These are phyloP conservation scores for Aleadryas rufinucha DNA, from an alignment of 2,113 vertebrate genomes.

Conservation along the genomic window DNA sequence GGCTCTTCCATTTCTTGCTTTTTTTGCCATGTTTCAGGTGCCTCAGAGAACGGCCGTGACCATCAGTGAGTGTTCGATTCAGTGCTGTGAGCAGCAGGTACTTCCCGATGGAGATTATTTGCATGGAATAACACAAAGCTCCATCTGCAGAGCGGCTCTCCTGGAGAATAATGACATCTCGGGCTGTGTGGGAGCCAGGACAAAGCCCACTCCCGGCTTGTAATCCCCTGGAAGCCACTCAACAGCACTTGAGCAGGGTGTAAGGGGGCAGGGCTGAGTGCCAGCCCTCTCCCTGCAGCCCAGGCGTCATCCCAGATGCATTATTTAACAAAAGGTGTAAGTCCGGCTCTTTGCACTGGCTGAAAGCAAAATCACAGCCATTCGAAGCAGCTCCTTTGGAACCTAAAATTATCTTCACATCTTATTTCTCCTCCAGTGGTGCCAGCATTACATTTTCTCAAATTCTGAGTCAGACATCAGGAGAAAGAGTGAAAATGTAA, in stretches of 20 bases:
- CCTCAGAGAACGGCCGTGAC: not conserved
- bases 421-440: not conserved
- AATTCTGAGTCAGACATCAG: not conserved
- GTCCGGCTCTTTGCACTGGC: not conserved
- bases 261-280: not conserved
- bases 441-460: not conserved
- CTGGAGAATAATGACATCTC: not conserved
- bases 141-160: not conserved
- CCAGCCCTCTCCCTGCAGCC: not conserved
- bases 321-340: conserved; percentile 20
- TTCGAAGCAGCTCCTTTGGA: not conserved
- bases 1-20: not conserved
- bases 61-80: not conserved
- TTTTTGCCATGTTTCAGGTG: not conserved
- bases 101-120: not conserved
- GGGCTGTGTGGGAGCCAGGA: not conserved
- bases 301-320: not conserved
- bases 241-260: not conserved
- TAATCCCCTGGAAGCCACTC: not conserved
- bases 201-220: not conserved
- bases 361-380: conserved; percentile 26
- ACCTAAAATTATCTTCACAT: conserved; percentile 15
- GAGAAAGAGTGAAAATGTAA: not conserved
- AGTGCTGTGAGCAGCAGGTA: not conserved
- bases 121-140: not conserved